Evolutionary conservation across 1,140 invertebrate genomes (phyloP), one percentile per base, ranked within the genome.

Genomic region (Sinonovacula constricta): DNA sequence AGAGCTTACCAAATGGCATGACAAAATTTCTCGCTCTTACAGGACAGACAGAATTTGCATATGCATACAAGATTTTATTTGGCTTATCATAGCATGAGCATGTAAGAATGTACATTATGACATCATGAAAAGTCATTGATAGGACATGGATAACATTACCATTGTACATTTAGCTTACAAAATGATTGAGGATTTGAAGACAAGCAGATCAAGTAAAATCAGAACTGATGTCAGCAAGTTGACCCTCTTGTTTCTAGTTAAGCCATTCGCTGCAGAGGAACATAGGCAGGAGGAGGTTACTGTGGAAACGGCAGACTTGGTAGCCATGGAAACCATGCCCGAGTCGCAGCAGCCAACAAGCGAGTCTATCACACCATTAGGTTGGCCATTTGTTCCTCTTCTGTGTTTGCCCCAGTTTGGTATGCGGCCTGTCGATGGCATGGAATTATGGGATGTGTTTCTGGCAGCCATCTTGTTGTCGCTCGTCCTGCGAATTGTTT

Each of bases 241-340:
- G 15, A 57, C 24, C 5, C 7, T 10, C 33, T 66, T 7, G 24
- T 49, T 62, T 56, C 39, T 87, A 87, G 56, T 87, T 87, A 85
- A 74, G 78, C 76, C 81, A 65, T 77, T 81, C 26, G 82, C 59
- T 78, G 70, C 80, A 82, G 83, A 82, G 69, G 86, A 85, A 74
- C n/a, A n/a, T n/a, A 81, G 85, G 85, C 85, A 86, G 82, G 74
- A 81, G 69, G 85, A 85, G 39, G 62, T 69, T 28, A 69, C 67
- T 30, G 63, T 53, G 49, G 75, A 69, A 69, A 70, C 68, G 54
- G 74, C 82, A 34, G 74, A 78, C 62, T 66, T 80, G 75, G 83
- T 80, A 56, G 68, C 78, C 56, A 36, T 53, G 49, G 79, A 81
- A 72, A 79, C 69, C 24, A 54, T 59, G 78, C 60, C 78, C 62